Base-by-base conservation (phyloP, 1,140 invertebrate genomes). In the Drosophila persimilis region DNA sequence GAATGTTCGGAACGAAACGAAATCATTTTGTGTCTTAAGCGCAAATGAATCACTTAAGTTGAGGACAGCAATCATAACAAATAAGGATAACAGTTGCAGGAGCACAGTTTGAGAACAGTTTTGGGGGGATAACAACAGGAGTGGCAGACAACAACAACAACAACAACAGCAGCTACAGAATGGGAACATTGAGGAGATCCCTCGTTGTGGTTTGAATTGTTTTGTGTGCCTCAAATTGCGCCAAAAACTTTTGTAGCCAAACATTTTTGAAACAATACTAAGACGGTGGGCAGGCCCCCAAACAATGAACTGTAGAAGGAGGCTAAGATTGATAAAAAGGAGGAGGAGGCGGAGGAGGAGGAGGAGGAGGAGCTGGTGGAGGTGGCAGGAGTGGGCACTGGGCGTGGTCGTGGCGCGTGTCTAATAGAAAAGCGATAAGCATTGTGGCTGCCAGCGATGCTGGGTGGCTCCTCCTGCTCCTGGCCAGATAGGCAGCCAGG, bases 1-100 rank as follows among this genome's bases (percentile, higher is more conserved):
- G 81, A 86, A 29, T 2, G 7, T 29, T 29, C 6, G 29, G 7
- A 80, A 78, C 69, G 75, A 41, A 86, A 69, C 64, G 57, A 81
- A 75, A 81, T 81, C 78, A 75, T 88, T 88, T 20, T 78, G 83
- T 78, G 69, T 88, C 78, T 78, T 86, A 81, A 86, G 81, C 74
- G 77, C 70, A 88, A 86, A 81, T 88, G 81, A 86, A 88, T 86
- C 85, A 86, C 81, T 85, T 85, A 84, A 79, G 79, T 63, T 70
- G 64, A 44, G 52, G 41, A 74, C 56, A 56, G 61, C 51, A 39
- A 39, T 39, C 35, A 39, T 5, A 39, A 39, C 63, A 67, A 79
- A 71, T 20, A 74, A 50, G 50, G 58, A 57, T 59, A 73, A 62
- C 39, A 58, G 26, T 41, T 31, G 29, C 47, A 63, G 48, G 35